A percentile compares a stretch with the other conserved stretches of the same genome.
Conservation (phyloP, 2,888 invertebrate genomes). For the Pimpla rufipes region DNA sequence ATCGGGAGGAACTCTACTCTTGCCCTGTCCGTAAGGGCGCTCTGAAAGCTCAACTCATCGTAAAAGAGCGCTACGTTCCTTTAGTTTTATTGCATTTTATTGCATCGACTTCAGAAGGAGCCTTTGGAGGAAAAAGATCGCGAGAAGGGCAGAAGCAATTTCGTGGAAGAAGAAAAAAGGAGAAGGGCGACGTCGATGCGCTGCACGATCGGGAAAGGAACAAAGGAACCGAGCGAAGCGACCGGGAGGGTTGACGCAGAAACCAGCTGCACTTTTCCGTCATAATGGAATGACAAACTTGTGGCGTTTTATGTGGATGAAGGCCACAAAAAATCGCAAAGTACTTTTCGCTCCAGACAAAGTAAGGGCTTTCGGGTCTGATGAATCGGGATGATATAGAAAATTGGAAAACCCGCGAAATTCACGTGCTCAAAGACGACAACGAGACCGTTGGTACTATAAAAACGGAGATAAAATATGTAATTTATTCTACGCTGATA, state of each 20-base stretch:
- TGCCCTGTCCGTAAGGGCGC: constrained; percentile 45
- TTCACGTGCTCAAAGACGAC: too few species aligned
- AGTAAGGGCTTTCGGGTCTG: not conserved
- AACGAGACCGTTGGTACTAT: too few species aligned
- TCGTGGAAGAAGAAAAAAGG: constrained; percentile 24
- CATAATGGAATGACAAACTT: constrained; percentile 20
- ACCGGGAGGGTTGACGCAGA: not conserved
- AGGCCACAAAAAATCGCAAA: not conserved
- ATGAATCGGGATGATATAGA: not conserved
- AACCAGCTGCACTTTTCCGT: constrained; percentile 40
- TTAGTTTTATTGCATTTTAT: constrained; percentile 16
- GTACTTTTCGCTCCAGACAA: not conserved
- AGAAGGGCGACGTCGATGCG: constrained; percentile 24
- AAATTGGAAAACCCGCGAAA: not conserved
- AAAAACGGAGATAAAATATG: too few species aligned
- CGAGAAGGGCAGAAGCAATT: constrained; percentile 33
- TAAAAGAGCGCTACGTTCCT: constrained; percentile 43
- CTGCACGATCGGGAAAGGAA: constrained; percentile 16
- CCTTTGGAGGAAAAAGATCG: constrained; percentile 33
- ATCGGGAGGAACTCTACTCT: constrained; percentile 25
- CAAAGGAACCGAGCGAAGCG: constrained; percentile 24
- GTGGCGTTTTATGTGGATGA: not conserved
- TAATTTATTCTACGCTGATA: too few species aligned
- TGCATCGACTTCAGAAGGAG: constrained; percentile 21
- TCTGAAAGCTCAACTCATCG: constrained; percentile 46